Base-by-base conservation (phyloP, 1,140 invertebrate genomes). In the Brachionus calyciflorus region DNA sequence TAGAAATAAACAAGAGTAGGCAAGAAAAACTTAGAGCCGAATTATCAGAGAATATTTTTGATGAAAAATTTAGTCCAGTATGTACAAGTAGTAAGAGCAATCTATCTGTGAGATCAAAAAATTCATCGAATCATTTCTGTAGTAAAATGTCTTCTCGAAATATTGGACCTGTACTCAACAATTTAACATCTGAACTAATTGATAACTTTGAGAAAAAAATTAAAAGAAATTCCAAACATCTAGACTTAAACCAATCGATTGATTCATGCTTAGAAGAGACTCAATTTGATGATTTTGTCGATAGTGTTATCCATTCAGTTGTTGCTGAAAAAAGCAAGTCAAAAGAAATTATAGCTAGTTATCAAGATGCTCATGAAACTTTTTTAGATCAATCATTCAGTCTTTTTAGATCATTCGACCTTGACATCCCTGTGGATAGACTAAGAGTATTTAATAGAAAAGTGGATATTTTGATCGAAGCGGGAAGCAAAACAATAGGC, bases 291-390 rank as follows among this genome's bases (percentile, higher is more conserved):
- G 40, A 65, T 10, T 24, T 44, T 19, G 24, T 41, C 4, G 60
- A 65, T 44, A 44, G 40, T 41, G 10, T 65, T 24, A 65, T 65
- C 5, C 33, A 65, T 3, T 65, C 60, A 60, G n/a, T 60, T 12
- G 33, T 19, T 41, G 60, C 60, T 10, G 40, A 65, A 44, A 30
- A n/a, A 19, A 12, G 12, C 28, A 21, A 19, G 7, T 65, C 19
- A 65, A 26, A 24, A 65, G n/a, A n/a, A n/a, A n/a, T n/a, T n/a
- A n/a, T n/a, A n/a, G n/a, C n/a, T n/a, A n/a, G n/a, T n/a, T n/a
- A n/a, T n/a, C n/a, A n/a, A n/a, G n/a, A n/a, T n/a, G n/a, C n/a
- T n/a, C n/a, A n/a, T n/a, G n/a, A n/a, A n/a, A n/a, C 55, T 17
- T 60, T 60, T 17, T 37, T 60, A 6, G 37, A 19, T 17, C 30